Evolutionary conservation across 2,113 vertebrate genomes (phyloP), one percentile per base, ranked within the genome.

Genomic region (Paratilapia polleni): DNA sequence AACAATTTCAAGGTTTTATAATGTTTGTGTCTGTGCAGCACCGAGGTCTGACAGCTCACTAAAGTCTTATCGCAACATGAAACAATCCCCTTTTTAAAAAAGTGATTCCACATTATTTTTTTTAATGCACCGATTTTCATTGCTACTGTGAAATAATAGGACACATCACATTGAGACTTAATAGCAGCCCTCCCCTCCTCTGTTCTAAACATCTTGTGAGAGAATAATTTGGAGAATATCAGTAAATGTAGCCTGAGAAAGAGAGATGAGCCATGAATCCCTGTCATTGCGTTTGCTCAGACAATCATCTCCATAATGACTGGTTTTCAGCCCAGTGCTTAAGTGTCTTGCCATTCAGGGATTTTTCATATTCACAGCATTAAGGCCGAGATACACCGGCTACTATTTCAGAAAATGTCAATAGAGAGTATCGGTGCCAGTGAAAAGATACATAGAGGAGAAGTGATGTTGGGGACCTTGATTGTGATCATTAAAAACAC

Each of bases 71-170:
- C n/a, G 24, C 61, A 82, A 81, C 83, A 86, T 77, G 36, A 85
- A 79, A 76, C 63, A 79, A 78, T 82, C 6, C 8, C n/a, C 77
- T 43, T 78, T 77, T 17, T 38, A 31, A 41, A 56, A 56, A 43
- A 85, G 75, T 31, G 38, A 76, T 79, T 91, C 74, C 62, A 60
- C 77, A 84, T 87, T 20, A 76, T 36, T 54, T 13, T 49, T 87
- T 81, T 87, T 73, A 59, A 81, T 79, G 77, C 15, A 4, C 12
- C 22, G 3, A 56, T 78, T 85, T 73, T 87, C 22, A 79, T 70
- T 66, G 31, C 75, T 60, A 20, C 80, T 90, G 56, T 79, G 31
- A 83, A 90, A 91, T 61, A 68, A 86, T 60, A 88, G 61, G 78
- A 74, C 36, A 38, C 31, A 78, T 77, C 59, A 34, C 64, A 85